Base-by-base conservation (phyloP, 2,113 vertebrate species). In the Suricata suricatta region DNA sequence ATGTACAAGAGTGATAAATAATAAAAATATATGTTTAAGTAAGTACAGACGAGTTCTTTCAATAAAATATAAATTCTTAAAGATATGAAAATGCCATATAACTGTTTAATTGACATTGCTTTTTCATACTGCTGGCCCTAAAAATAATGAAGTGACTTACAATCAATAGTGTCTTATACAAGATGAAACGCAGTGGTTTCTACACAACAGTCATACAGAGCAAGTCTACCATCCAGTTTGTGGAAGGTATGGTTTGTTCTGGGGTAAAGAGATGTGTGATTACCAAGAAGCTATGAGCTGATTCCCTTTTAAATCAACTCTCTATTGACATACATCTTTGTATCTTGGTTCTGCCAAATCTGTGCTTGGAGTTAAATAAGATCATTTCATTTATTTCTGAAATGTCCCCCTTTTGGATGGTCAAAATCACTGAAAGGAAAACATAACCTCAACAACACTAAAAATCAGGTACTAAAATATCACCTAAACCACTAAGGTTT, bases 381-480 rank as follows among this genome's bases (percentile, higher is more conserved):
- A n/a, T 25, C 29, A 72, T 87, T 80, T 84, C 64, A 85, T 68
- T 74, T 88, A 84, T 63, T 88, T 95, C 90, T 95, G 54, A 68
- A 97, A 52, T 87, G 35, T 52, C 38, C 4, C 33, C 29, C 90
- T 74, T 44, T 2, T 63, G 52, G 38, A 69, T 4, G 6, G 25
- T 17, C 68, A 90, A 88, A 90, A 64, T 82, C 86, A 90, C 17
- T 86, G 8, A 87, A 90, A 87, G 17, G 41, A 57, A 93, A 82
- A 69, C 47, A 54, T 8, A 93, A 86, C 21, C 25, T 50, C 69
- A 29, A 38, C 7, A 74, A 79, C 13, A 91, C 16, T 27, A 31
- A 63, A 88, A 92, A 35, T 29, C n/a, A 81, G 15, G 7, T 38
- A 29, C 27, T 82, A 41, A 50, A 17, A 77, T n/a, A 63, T 92